These are phyloP conservation scores for Callocephalon fimbriatum DNA, from an alignment of 2,113 vertebrate species.

Conservation along the genomic window DNA sequence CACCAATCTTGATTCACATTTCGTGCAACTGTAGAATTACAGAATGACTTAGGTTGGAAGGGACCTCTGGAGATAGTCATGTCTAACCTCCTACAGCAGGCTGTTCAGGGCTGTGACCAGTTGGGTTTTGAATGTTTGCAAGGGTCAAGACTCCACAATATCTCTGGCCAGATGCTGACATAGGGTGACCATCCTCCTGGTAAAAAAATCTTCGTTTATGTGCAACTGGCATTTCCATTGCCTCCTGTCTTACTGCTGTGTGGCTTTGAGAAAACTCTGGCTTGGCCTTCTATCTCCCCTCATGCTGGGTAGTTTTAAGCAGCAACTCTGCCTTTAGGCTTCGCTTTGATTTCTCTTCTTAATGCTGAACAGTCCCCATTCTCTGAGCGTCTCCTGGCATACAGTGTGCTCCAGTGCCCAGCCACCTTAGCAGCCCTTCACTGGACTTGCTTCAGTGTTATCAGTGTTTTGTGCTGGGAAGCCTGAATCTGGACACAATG, in stretches of 20 bases:
- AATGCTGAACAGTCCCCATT: neutral
- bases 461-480: neutral
- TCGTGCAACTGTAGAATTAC: neutral
- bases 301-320: neutral
- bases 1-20: neutral
- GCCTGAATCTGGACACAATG: neutral
- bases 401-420: neutral
- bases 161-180: neutral
- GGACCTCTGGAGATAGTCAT: neutral
- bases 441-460: neutral
- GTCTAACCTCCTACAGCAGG: neutral
- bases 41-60: neutral
- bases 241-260: neutral
- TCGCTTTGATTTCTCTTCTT: neutral
- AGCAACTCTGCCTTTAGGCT: neutral
- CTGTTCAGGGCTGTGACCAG: neutral
- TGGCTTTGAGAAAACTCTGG: neutral
- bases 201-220: neutral
- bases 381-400: fast-evolving
- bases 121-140: neutral
- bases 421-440: neutral
- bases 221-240: neutral
- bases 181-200: neutral
- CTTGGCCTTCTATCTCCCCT: neutral
- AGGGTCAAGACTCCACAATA: neutral